A percentile compares a stretch with the other conserved stretches of the same genome.
These are phyloP conservation scores for Drosophila birchii DNA, from an alignment of 2,888 invertebrate genomes.

Conservation along the genomic window DNA sequence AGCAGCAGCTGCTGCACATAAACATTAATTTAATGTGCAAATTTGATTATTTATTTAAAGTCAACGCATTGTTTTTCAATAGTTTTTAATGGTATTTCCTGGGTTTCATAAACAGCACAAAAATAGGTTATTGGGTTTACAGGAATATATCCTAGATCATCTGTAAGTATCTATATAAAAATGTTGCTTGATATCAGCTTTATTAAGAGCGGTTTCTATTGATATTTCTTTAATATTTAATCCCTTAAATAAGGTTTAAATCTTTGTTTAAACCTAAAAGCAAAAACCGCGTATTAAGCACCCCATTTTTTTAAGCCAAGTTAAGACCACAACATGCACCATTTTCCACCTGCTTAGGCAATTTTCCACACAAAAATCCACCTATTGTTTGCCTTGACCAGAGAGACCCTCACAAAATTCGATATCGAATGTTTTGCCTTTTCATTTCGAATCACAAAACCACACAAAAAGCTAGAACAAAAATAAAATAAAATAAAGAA, in stretches of 20 bases:
- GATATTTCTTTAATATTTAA: background rate
- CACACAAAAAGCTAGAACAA: conserved; percentile 1
- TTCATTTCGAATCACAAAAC: conserved; percentile 14
- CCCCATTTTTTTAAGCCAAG: background rate
- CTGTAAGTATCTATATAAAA: no score
- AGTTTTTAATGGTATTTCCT: background rate
- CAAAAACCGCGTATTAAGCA: background rate
- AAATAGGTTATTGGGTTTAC: background rate
- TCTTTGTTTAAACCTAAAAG: background rate
- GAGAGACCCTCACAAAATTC: conserved; percentile 18
- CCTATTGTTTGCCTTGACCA: conserved; percentile 23
- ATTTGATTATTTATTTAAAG: background rate
- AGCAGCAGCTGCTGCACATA: background rate
- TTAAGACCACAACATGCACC: background rate
- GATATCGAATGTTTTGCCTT: conserved; percentile 23
- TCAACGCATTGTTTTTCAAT: background rate
- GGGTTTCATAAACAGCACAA: background rate
- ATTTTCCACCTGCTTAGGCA: conserved; percentile 3
- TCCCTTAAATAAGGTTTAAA: background rate
- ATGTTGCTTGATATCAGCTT: no score
- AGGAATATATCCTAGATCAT: no score
- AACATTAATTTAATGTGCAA: background rate
- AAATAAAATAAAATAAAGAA: background rate
- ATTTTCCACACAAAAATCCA: background rate
- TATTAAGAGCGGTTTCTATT: no score